Percentiles rank a stretch among this genome's conserved stretches.
Evolutionary conservation across 1,140 invertebrate species (phyloP).

Genomic region (Berghia stephanieae): DNA sequence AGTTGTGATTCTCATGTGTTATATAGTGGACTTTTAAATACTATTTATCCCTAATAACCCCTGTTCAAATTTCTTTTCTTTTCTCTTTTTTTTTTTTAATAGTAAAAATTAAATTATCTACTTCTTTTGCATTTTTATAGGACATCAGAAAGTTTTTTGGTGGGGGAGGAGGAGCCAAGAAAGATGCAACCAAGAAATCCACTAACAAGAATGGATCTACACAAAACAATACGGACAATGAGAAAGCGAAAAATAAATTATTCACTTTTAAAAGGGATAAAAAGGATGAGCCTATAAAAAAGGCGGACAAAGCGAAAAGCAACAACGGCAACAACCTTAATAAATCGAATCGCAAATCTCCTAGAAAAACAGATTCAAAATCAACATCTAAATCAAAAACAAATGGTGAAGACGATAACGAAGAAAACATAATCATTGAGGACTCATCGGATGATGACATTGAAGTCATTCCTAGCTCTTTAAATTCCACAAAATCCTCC

Average conservation of each 20-base stretch:
- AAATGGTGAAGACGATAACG: neutral
- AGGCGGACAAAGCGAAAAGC: neutral
- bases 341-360: too few relatives aligned
- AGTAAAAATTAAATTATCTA: neutral
- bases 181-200: neutral
- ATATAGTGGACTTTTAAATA: too few relatives aligned
- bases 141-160: slow-evolving; percentile 49
- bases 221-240: neutral
- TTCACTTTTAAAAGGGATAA: too few relatives aligned
- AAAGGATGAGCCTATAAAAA: too few relatives aligned
- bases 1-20: too few relatives aligned
- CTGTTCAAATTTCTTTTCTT: neutral
- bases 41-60: too few relatives aligned
- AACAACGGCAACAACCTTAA: neutral
- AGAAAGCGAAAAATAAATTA: neutral
- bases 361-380: too few relatives aligned
- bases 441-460: neutral
- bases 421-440: neutral
- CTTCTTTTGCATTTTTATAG: slow-evolving; percentile 27
- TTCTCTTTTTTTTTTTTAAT: neutral
- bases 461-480: neutral
- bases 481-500: neutral
- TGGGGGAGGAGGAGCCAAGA: slow-evolving; percentile 27
- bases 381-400: neutral
- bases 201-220: neutral